Conservation (phyloP, 2,113 vertebrate genomes). For the Helogale parvula region DNA sequence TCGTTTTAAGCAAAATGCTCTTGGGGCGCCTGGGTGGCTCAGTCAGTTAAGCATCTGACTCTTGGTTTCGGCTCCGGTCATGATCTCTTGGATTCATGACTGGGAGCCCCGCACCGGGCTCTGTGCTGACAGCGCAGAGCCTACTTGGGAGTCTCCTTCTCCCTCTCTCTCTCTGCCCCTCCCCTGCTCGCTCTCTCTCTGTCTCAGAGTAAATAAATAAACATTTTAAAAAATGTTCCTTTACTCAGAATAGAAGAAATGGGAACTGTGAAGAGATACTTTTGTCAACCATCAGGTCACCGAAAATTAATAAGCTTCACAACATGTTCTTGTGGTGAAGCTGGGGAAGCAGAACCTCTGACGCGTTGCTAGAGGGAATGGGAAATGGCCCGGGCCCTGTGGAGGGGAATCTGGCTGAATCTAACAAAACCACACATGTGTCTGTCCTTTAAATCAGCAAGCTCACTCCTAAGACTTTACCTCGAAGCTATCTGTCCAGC, state of each 20-base stretch:
- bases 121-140: background rate
- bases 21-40: background rate
- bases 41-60: background rate
- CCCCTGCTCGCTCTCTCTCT: background rate
- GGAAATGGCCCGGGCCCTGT: accelerated
- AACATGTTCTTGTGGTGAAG: background rate
- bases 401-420: background rate
- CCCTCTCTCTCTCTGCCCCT: no score
- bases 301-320: background rate
- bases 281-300: background rate
- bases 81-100: background rate
- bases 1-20: background rate
- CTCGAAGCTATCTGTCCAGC: background rate
- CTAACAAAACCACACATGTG: background rate
- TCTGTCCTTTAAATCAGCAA: background rate
- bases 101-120: background rate
- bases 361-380: background rate
- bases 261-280: background rate
- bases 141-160: background rate
- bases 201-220: background rate
- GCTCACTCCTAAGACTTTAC: background rate
- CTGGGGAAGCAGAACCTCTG: background rate
- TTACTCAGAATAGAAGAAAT: background rate
- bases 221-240: background rate
- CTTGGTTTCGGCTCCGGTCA: background rate